Evolutionary conservation across 2,888 invertebrate species (phyloP), one percentile per base, ranked within the genome.

Genomic region (Idaea straminata): DNA sequence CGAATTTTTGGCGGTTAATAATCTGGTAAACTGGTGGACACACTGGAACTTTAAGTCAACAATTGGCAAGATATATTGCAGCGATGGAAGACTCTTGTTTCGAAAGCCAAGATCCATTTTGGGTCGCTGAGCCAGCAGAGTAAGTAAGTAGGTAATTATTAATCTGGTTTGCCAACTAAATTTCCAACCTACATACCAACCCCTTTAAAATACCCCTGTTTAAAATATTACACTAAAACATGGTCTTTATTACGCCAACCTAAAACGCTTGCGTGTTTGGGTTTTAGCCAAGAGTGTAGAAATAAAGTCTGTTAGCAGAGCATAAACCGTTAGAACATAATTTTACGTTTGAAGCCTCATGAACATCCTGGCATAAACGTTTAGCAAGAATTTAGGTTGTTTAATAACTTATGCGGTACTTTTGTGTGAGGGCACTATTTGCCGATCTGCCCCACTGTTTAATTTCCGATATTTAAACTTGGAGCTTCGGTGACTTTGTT

Each of bases 341-440:
- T 47, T 47, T 47, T 47, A 47, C 47, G 47, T 47, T 10, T 6
- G 47, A 47, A 47, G 13, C 47, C 47, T 47, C 47, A 47, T 47
- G 13, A 47, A 13, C 47, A 13, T 47, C 47, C 47, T 47, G 47
- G 13, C 47, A 13, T 47, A 47, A 47, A 47, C 47, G 47, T 47
- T 47, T 47, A 47, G 47, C 47, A 2, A 13, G 47, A 47, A 47
- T 47, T 47, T 47, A 13, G 47, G 47, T 47, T 47, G 47, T 47
- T 65, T 60, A 64, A 64, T 62, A 47, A 64, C 64, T 61, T 47
- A 47, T 47, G 61, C 61, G 59, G 60, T 38, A 62, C 62, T 59
- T 61, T 65, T 47, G 62, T 47, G 47, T 47, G 47, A 47, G 10
- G 47, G 47, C 47, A 47, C 47, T 47, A 47, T 47, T 47, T 47